Percentiles rank a stretch among this genome's conserved stretches.
phyloP scores from a whole-genome alignment of 2,888 invertebrate species.

The Campopleginae sp. region DNA sequence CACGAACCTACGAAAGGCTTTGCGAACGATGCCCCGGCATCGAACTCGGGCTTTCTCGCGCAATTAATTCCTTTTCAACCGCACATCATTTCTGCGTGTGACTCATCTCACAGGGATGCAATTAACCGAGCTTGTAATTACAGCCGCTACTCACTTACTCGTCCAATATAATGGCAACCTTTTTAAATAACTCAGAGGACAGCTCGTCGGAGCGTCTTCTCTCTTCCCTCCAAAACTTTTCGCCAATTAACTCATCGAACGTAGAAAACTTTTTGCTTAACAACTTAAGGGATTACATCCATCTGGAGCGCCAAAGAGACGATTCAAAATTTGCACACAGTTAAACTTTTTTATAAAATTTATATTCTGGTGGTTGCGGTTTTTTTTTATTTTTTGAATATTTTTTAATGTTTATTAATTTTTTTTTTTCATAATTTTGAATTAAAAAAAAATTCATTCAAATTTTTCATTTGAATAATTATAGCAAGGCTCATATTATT shows the following conservation, averaged over 20 bases:
- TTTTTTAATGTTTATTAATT: too few species aligned
- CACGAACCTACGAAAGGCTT: conserved; percentile 50
- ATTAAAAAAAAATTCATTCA: too few species aligned
- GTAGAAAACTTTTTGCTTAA: neutral
- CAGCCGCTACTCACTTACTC: conserved; percentile 74
- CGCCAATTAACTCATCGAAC: neutral
- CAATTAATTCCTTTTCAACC: conserved; percentile 78
- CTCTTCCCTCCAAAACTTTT: neutral
- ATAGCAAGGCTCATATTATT: too few species aligned
- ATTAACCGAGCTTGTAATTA: conserved; percentile 50
- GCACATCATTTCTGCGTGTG: conserved; percentile 67
- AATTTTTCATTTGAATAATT: too few species aligned
- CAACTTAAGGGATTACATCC: too few species aligned
- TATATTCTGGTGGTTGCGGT: too few species aligned
- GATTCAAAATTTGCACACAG: neutral
- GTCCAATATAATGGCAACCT: conserved; percentile 71
- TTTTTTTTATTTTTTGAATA: too few species aligned
- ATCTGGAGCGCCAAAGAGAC: too few species aligned
- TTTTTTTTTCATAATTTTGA: too few species aligned
- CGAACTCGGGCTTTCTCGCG: conserved; percentile 52
- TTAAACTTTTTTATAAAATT: neutral
- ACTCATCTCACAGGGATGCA: conserved; percentile 68
- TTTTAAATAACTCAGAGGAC: neutral
- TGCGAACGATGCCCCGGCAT: conserved; percentile 52
- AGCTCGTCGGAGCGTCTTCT: neutral